phyloP scores from a whole-genome alignment of 2,797 vertebrate species.

The Enteromius thamalakanensis region DNA sequence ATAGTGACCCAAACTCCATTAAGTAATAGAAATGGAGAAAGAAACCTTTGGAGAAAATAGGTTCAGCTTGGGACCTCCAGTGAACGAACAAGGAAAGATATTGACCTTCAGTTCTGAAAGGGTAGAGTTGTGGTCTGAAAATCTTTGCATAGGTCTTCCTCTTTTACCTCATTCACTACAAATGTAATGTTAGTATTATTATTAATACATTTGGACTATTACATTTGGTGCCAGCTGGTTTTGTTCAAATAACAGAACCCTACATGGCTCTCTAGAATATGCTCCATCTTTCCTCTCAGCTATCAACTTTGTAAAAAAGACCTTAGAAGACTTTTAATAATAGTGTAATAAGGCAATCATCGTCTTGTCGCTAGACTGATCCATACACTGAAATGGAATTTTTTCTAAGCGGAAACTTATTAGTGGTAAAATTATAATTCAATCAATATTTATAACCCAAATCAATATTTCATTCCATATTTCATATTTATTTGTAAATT shows the following conservation, averaged over 20 bases:
- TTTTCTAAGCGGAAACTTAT: not conserved
- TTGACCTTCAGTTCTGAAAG: not conserved
- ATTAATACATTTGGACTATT: not conserved
- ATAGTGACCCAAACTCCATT: not conserved
- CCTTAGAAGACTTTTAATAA: not conserved
- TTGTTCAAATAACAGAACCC: not conserved
- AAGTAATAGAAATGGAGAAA: not conserved
- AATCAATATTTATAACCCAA: not conserved
- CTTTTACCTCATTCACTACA: not conserved
- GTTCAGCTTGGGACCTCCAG: not conserved
- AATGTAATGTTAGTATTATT: not conserved
- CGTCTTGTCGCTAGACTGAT: not conserved
- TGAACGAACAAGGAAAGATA: not conserved
- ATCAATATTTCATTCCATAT: constrained; percentile 6
- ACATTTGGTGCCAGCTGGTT: not conserved
- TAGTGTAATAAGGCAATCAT: not conserved
- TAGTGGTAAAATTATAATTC: not conserved
- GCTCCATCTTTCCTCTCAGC: not conserved
- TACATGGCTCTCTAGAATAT: not conserved
- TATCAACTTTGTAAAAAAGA: not conserved
- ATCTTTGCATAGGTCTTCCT: not conserved
- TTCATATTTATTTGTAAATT: not conserved
- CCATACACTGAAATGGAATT: not conserved
- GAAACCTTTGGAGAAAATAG: not conserved
- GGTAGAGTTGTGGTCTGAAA: not conserved